These are phyloP conservation scores for Eurois occulta DNA, from an alignment of 2,888 invertebrate species.

Conservation along the genomic window DNA sequence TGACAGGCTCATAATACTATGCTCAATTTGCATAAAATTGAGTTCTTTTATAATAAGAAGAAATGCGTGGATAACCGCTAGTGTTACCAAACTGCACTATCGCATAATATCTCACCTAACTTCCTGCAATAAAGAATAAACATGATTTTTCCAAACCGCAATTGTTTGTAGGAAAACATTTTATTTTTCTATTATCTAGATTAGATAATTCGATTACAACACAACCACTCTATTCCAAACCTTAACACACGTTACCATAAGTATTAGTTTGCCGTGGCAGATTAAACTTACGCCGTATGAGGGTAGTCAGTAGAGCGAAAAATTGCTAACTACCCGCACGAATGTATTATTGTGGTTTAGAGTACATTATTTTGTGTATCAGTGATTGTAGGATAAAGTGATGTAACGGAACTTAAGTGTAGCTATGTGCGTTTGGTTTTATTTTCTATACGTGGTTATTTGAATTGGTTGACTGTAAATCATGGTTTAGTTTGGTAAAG, in stretches of 20 bases:
- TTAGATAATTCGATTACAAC: conserved; percentile 66
- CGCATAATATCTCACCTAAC: conserved; percentile 20
- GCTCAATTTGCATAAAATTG: background rate
- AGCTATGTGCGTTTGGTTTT: conserved; percentile 13
- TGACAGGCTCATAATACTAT: background rate
- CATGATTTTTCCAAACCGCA: conserved; percentile 53
- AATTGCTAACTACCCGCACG: conserved; percentile 72
- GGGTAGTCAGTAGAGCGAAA: conserved; percentile 74
- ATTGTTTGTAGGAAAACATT: conserved; percentile 61
- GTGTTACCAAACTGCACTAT: conserved; percentile 3
- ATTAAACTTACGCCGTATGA: conserved; percentile 30
- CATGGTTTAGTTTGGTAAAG: background rate
- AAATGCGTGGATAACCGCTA: background rate
- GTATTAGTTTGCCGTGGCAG: conserved; percentile 36
- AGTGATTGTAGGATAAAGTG: conserved; percentile 43
- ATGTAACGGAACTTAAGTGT: conserved; percentile 45
- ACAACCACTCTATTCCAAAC: conserved; percentile 21
- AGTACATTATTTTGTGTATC: conserved; percentile 59
- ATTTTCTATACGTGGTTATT: conserved; percentile 10
- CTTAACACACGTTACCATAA: conserved; percentile 25
- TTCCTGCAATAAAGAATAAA: conserved; percentile 41
- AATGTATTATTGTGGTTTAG: conserved; percentile 63
- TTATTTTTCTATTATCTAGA: conserved; percentile 63
- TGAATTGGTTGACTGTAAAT: background rate
- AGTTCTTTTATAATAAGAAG: background rate